A percentile compares a stretch with the other conserved stretches of the same genome.
These are phyloP conservation scores for Synanthedon myopaeformis DNA, from an alignment of 2,888 invertebrate genomes.

Conservation along the genomic window DNA sequence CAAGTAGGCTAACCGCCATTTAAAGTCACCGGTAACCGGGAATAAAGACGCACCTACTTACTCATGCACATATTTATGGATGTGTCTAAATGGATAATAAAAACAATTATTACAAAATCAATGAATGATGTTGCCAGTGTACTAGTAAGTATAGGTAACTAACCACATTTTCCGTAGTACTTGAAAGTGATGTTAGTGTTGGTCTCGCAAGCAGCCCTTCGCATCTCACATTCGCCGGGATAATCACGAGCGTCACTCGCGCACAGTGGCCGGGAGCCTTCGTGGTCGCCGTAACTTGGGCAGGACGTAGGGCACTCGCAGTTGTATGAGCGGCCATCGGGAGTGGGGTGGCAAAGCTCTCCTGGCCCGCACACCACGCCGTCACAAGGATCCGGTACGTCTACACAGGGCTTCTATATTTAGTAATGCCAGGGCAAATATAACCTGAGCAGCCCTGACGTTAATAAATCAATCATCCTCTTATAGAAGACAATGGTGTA, in stretches of 20 bases:
- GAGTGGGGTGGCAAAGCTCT: slow-evolving; percentile 76
- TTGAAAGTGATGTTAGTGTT: slow-evolving; percentile 82
- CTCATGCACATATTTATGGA: too few relatives aligned
- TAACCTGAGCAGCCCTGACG: background rate
- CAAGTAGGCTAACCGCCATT: too few relatives aligned
- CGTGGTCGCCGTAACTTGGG: slow-evolving; percentile 85
- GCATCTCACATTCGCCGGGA: slow-evolving; percentile 86
- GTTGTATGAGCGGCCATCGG: slow-evolving; percentile 78
- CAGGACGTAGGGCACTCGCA: slow-evolving; percentile 86
- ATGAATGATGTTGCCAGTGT: too few relatives aligned
- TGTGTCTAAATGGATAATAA: too few relatives aligned
- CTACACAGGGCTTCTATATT: slow-evolving; percentile 18
- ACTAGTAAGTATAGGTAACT: slow-evolving; percentile 42
- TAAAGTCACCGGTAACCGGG: too few relatives aligned
- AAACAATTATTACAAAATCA: too few relatives aligned
- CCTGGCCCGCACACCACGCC: slow-evolving; percentile 84
- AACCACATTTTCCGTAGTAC: slow-evolving; percentile 90
- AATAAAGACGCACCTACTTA: too few relatives aligned
- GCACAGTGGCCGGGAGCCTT: slow-evolving; percentile 83
- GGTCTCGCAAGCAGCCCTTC: slow-evolving; percentile 80
- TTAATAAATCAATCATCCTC: background rate
- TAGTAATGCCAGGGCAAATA: background rate
- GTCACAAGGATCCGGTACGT: slow-evolving; percentile 78
- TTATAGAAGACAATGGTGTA: background rate
- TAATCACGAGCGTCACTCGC: slow-evolving; percentile 88